Evolutionary conservation across 2,113 vertebrate species (phyloP), one percentile per base, ranked within the genome.

Genomic region (Paedocypris sp.): DNA sequence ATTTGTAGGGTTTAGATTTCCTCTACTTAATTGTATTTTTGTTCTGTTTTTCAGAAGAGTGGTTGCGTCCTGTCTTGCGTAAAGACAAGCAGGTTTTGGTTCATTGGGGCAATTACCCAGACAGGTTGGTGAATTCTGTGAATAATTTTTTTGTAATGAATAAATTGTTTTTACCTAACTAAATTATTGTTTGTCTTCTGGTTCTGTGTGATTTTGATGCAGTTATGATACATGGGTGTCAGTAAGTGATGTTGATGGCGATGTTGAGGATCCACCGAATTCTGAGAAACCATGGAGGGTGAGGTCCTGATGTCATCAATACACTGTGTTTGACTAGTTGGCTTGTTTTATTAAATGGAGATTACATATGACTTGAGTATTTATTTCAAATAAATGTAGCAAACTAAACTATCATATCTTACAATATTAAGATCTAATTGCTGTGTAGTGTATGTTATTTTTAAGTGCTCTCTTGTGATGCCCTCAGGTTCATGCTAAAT

Each of bases 211-310:
- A n/a, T n/a, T n/a, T n/a, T n/a, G n/a, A n/a, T n/a, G 0, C 6
- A 99, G 95, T 79, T 99, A 98, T 12, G 95, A 99, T 56, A 93
- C 92, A 70, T 99, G 95, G 95, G 80, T 98, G 13, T 87, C 95
- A 1, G 77, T 79, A 69, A 85, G 77, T 2, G 95, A 99, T 38
- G 79, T 99, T 28, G 94, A 99, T 2, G 89, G 85, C 0, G 94
- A 97, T 3, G 82, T 94, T 6, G 95, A 99, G 77, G 95, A 98
- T 29, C 84, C 94, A 11, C 93, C 92, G 0, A 90, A 83, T 74
- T 77, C 85, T 1, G 94, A 98, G 77, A 89, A 89, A 53, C 90
- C 93, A 0, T 99, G 94, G 91, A 94, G 94, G 88, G 94, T 96
- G 80, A 18, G 4, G 1, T 29, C 6, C 49, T 19, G 13, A 9